Evolutionary conservation across 2,888 invertebrate genomes (phyloP).

Genomic region (Parapristionchus giblindavisi): DNA sequence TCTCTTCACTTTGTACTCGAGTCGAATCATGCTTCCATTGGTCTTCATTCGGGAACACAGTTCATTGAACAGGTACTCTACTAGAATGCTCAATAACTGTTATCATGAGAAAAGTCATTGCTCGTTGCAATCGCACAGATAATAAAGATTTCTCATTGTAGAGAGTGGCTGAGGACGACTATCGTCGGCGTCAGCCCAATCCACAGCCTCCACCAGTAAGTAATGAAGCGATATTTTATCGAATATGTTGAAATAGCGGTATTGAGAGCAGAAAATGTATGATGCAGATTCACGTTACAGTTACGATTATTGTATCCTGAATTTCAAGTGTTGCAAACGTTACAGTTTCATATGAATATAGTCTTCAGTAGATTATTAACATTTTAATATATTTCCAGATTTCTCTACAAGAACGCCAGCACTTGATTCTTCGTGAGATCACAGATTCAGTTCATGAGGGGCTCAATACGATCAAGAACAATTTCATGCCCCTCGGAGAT

Average conservation of each 20-base stretch:
- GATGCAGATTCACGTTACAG: background rate
- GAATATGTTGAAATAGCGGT: background rate
- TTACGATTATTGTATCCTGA: background rate
- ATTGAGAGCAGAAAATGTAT: background rate
- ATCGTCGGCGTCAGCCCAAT: conserved; percentile 20
- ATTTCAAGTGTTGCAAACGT: background rate
- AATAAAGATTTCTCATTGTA: background rate
- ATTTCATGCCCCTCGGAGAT: conserved; percentile 14
- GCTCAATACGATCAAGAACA: conserved; percentile 14
- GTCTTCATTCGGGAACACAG: conserved; percentile 31
- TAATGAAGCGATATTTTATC: background rate
- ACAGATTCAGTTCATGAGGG: conserved; percentile 8
- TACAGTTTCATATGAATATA: background rate
- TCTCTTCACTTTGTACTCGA: background rate
- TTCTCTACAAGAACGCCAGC: conserved; percentile 26
- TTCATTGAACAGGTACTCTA: conserved; percentile 32
- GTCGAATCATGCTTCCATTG: conserved; percentile 15
- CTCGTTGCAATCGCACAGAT: background rate
- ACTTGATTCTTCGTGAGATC: conserved; percentile 16
- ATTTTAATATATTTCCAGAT: conserved; percentile 20
- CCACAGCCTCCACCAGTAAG: background rate
- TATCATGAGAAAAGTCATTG: background rate
- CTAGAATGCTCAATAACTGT: background rate
- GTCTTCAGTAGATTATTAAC: background rate
- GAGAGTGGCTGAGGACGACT: conserved; percentile 36